Evolutionary conservation across 2,888 invertebrate genomes (phyloP).

Genomic region (Stenchaetothrips biformis): DNA sequence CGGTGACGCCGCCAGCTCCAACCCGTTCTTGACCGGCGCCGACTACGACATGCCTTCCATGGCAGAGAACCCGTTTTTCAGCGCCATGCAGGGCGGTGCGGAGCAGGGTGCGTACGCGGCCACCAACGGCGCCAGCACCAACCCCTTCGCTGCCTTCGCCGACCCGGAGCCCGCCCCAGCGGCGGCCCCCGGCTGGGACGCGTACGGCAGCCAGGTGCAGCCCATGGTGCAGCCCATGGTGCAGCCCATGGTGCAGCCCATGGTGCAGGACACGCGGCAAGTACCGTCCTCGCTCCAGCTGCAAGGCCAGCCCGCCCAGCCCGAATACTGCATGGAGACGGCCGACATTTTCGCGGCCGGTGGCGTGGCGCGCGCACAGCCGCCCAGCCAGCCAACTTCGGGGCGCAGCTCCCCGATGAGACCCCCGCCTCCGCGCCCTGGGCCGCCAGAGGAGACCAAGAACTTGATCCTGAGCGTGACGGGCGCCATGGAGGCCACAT

Average conservation of each 20-base stretch:
- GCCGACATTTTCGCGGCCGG: slow-evolving; percentile 49
- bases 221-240: slow-evolving; percentile 33
- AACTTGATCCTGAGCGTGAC: slow-evolving; percentile 80
- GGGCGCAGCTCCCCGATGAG: slow-evolving; percentile 40
- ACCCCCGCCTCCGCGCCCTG: slow-evolving; percentile 54
- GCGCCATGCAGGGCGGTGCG: slow-evolving; percentile 37
- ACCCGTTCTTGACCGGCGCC: slow-evolving; percentile 59
- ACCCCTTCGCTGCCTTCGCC: slow-evolving; percentile 54
- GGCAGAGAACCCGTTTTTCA: slow-evolving; percentile 67
- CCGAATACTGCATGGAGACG: slow-evolving; percentile 32
- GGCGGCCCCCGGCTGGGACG: background rate
- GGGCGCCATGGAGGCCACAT: slow-evolving; percentile 82
- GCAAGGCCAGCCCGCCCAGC: slow-evolving; percentile 33
- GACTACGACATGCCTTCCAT: slow-evolving; percentile 39
- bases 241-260: slow-evolving; percentile 32
- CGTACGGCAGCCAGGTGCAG: slow-evolving; percentile 34
- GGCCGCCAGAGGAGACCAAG: slow-evolving; percentile 74
- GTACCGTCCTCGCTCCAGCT: slow-evolving; percentile 35
- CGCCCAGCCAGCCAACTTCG: slow-evolving; percentile 37
- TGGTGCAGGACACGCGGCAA: slow-evolving; percentile 33
- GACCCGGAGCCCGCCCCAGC: slow-evolving; percentile 30
- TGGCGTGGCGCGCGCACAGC: slow-evolving; percentile 46
- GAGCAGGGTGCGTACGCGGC: slow-evolving; percentile 31
- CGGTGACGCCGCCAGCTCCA: slow-evolving; percentile 53
- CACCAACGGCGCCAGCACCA: slow-evolving; percentile 46